These are phyloP conservation scores for Hyles vespertilio DNA, from an alignment of 1,140 invertebrate genomes.

Conservation along the genomic window DNA sequence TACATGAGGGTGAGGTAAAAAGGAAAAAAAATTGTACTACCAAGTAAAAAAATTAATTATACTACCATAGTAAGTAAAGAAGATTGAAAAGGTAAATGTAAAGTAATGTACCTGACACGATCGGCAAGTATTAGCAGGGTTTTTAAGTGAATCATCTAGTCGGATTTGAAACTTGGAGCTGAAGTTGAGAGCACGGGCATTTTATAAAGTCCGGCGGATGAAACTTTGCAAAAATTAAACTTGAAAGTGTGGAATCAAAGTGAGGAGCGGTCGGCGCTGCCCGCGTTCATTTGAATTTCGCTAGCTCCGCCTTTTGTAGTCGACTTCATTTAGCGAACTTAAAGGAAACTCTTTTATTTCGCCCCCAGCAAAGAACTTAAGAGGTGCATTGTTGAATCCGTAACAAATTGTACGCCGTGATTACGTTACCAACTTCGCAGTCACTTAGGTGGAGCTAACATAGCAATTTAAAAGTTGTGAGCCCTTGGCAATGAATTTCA, in stretches of 20 bases:
- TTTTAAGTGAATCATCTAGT: constrained; percentile 34
- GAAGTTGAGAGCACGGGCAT: constrained; percentile 33
- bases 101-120: too few relatives aligned
- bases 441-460: constrained; percentile 29
- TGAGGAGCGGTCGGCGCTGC: constrained; percentile 43
- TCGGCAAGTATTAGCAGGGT: background rate
- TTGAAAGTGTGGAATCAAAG: constrained; percentile 65
- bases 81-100: too few relatives aligned
- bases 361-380: constrained; percentile 55
- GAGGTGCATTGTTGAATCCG: constrained; percentile 71
- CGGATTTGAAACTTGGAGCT: constrained; percentile 37
- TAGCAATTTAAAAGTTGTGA: constrained; percentile 45
- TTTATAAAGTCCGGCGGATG: constrained; percentile 51
- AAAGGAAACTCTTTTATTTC: constrained; percentile 65
- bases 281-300: constrained; percentile 66
- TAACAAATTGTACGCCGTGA: constrained; percentile 70
- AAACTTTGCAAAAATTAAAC: constrained; percentile 68
- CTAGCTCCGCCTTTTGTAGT: constrained; percentile 67
- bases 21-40: too few relatives aligned
- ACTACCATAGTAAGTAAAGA: too few relatives aligned
- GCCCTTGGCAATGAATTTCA: constrained; percentile 1
- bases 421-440: constrained; percentile 53
- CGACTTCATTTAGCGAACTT: constrained; percentile 72
- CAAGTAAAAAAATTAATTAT: too few relatives aligned
- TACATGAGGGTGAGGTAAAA: too few relatives aligned